Base-by-base conservation (phyloP, 2,888 invertebrate genomes). In the Limenitis camilla region DNA sequence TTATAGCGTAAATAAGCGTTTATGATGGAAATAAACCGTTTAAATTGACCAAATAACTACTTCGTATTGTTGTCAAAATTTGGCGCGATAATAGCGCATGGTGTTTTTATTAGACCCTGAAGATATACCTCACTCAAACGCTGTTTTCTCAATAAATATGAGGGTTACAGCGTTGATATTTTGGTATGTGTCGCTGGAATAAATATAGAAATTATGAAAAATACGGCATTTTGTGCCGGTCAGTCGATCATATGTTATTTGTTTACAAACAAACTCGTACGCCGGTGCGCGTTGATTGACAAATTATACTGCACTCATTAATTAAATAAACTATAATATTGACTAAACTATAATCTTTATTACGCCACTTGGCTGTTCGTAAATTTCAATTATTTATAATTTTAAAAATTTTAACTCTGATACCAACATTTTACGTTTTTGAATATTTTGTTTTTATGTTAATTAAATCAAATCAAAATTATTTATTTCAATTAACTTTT, bases 261-360 rank as follows among this genome's bases (percentile, higher is more conserved):
- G 86, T 87, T 87, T 87, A 86, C 85, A 80, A 86, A 86, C 86
- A 86, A 56, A 74, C 63, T 64, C 64, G 60, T 65, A 55, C 61
- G 78, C 85, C 84, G 85, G 84, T 74, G 72, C 60, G 68, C 68
- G 61, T 45, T 61, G 51, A 61, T 60, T 68, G 59, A 63, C 58
- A 33, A 50, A 53, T 41, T 53, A 49, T 44, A 44, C 28, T 52
- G 45, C 45, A 49, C 31, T 49, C 41, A 49, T 55, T 49, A 39
- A 43, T 43, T 52, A 47, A 52, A 44, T 53, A 40, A 38, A 50
- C 32, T 31, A 50, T 53, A 43, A 47, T 49, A 53, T 53, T 43
- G 35, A 44, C 44, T 50, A 36, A 28, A 30, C 38, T 40, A 9
- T 10, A 6, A 6, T 33, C n/a, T 5, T 39, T 5, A 5, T 5